Evolutionary conservation across 2,797 vertebrate species (phyloP).

Genomic region (Danio albolineatus): DNA sequence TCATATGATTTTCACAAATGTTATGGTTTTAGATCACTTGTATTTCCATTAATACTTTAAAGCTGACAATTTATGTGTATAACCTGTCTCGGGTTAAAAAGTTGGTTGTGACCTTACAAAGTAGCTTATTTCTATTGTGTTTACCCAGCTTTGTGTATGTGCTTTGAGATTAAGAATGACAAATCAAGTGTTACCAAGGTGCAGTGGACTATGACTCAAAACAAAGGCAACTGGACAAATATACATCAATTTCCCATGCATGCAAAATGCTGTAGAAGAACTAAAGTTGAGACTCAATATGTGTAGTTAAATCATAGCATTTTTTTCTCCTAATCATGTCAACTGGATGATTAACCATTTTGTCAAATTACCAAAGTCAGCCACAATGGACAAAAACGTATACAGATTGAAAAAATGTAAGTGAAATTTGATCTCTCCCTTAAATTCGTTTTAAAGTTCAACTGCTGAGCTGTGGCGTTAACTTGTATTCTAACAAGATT

Average conservation of each 20-base stretch:
- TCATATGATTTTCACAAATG: background rate
- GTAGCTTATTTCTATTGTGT: slow-evolving; percentile 64
- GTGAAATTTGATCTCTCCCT: slow-evolving; percentile 80
- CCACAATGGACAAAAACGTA: slow-evolving; percentile 78
- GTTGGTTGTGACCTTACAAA: slow-evolving; percentile 45
- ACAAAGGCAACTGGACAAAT: slow-evolving; percentile 60
- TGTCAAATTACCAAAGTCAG: slow-evolving; percentile 75
- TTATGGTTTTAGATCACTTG: background rate
- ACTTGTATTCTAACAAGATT: slow-evolving; percentile 99
- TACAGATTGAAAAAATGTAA: slow-evolving; percentile 70
- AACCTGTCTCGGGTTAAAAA: slow-evolving; percentile 37
- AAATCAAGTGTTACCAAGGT: slow-evolving; percentile 75
- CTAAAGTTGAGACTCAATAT: background rate
- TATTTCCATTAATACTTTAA: background rate
- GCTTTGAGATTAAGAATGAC: slow-evolving; percentile 66
- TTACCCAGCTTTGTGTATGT: slow-evolving; percentile 63
- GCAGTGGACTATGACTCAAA: slow-evolving; percentile 62
- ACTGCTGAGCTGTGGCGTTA: slow-evolving; percentile 92
- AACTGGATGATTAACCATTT: slow-evolving; percentile 62
- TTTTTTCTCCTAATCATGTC: slow-evolving; percentile 18
- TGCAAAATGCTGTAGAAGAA: slow-evolving; percentile 42
- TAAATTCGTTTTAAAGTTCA: slow-evolving; percentile 87
- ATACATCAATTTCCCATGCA: slow-evolving; percentile 67
- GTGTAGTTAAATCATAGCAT: slow-evolving; percentile 38
- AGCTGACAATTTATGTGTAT: slow-evolving; percentile 5